Conservation (phyloP, 23 tunicate genomes). For the Phallusia fumigata region DNA sequence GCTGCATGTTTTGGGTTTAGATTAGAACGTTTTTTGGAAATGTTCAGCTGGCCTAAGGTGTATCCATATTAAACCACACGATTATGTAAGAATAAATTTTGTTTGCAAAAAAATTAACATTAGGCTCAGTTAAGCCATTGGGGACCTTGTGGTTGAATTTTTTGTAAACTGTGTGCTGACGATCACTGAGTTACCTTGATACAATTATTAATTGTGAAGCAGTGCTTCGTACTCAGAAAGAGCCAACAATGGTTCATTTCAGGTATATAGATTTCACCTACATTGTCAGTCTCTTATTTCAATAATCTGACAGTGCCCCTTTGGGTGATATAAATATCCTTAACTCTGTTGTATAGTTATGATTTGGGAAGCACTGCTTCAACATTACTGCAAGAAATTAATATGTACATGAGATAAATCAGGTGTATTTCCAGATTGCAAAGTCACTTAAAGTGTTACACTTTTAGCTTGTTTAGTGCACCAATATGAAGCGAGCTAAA, state of each 20-base stretch:
- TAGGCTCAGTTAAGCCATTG: too few relatives aligned
- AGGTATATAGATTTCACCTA: not conserved
- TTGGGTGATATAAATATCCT: conserved; percentile 3
- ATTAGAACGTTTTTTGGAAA: not conserved
- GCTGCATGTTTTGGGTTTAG: not conserved
- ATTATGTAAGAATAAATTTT: not conserved
- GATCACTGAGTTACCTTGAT: too few relatives aligned
- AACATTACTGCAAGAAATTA: not conserved
- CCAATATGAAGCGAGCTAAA: conserved; percentile 17
- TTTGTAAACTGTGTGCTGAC: not conserved
- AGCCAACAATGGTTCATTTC: conserved; percentile 4
- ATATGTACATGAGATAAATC: not conserved
- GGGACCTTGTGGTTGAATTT: too few relatives aligned
- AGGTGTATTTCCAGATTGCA: not conserved
- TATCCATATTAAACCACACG: not conserved
- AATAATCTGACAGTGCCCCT: conserved; percentile 3
- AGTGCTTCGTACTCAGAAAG: not conserved
- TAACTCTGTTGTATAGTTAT: conserved; percentile 2
- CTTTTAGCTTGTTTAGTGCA: not conserved
- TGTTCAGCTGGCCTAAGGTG: not conserved
- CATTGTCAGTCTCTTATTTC: conserved; percentile 3
- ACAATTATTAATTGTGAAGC: too few relatives aligned
- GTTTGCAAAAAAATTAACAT: not conserved
- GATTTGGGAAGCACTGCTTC: not conserved
- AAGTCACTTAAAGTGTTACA: not conserved